These are phyloP conservation scores for Sarcophaga rosellei DNA, from an alignment of 2,888 invertebrate species.

Conservation along the genomic window DNA sequence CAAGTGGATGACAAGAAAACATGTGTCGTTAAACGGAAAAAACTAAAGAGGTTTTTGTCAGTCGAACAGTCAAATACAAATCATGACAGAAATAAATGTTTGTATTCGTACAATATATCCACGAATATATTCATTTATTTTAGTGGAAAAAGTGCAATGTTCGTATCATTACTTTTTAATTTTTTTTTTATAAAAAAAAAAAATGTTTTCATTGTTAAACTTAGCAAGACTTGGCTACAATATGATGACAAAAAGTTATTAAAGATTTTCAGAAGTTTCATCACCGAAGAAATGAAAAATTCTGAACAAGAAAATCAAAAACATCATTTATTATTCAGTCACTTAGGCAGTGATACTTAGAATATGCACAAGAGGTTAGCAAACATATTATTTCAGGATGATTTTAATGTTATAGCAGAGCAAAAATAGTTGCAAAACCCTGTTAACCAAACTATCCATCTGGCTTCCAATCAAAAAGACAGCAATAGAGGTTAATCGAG, in stretches of 20 bases:
- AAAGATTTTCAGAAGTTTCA: conserved; percentile 33
- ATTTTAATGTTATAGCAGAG: no score
- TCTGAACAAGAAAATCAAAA: background rate
- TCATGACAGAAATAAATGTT: background rate
- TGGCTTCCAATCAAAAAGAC: no score
- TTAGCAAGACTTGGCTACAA: conserved; percentile 2
- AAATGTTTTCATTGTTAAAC: conserved; percentile 8
- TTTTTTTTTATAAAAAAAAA: background rate
- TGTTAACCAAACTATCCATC: no score
- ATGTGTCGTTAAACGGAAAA: conserved; percentile 12
- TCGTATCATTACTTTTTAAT: background rate
- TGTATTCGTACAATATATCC: background rate
- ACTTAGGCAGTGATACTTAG: background rate
- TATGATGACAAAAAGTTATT: conserved; percentile 34
- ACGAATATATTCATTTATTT: background rate
- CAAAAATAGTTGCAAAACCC: no score
- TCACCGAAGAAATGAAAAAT: conserved; percentile 8
- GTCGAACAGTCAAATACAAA: background rate
- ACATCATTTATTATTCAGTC: conserved; percentile 19
- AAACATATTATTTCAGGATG: no score
- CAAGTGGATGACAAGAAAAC: conserved; percentile 3
- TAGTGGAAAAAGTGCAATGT: conserved; percentile 30
- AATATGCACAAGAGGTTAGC: no score
- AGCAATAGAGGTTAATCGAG: no score
- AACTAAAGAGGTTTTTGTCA: conserved; percentile 4